These are phyloP conservation scores for Tetramorium alpestre DNA, from an alignment of 1,140 invertebrate species.

Conservation along the genomic window DNA sequence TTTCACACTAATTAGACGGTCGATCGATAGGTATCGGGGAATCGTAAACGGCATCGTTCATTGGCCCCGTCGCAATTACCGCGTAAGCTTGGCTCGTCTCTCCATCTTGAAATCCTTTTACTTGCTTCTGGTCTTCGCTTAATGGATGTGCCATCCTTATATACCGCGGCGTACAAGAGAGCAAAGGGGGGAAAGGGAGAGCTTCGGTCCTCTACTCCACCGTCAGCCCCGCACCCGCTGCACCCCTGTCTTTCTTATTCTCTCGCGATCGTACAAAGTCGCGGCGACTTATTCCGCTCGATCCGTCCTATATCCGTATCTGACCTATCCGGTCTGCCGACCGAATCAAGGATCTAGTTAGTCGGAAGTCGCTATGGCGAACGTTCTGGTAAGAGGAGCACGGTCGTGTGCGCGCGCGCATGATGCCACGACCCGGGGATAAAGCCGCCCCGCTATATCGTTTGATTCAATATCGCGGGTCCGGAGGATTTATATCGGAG, in stretches of 20 bases:
- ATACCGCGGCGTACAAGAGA: neutral
- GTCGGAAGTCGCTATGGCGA: slow-evolving; percentile 6
- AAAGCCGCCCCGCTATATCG: slow-evolving; percentile 71
- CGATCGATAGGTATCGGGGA: slow-evolving; percentile 51
- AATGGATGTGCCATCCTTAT: slow-evolving; percentile 62
- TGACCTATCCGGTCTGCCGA: slow-evolving; percentile 66
- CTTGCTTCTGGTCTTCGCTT: slow-evolving; percentile 41
- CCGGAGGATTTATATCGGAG: slow-evolving; percentile 77
- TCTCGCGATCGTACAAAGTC: slow-evolving; percentile 64
- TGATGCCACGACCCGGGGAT: slow-evolving; percentile 52
- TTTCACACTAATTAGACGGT: slow-evolving; percentile 38
- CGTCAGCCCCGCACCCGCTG: neutral
- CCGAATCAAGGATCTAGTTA: slow-evolving; percentile 71
- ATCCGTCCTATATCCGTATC: slow-evolving; percentile 67
- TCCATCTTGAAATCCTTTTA: slow-evolving; percentile 62
- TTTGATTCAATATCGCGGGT: slow-evolving; percentile 78
- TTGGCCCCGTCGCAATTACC: slow-evolving; percentile 47
- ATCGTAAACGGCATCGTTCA: slow-evolving; percentile 54
- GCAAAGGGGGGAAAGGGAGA: neutral
- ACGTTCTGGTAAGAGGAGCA: neutral
- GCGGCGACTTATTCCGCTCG: slow-evolving; percentile 68
- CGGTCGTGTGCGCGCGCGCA: neutral
- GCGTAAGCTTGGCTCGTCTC: slow-evolving; percentile 31
- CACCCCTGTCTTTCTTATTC: slow-evolving; percentile 33
- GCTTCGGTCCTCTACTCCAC: slow-evolving; percentile 31